These are phyloP conservation scores for Parapristionchus giblindavisi DNA, from an alignment of 2,888 invertebrate genomes.

Conservation along the genomic window DNA sequence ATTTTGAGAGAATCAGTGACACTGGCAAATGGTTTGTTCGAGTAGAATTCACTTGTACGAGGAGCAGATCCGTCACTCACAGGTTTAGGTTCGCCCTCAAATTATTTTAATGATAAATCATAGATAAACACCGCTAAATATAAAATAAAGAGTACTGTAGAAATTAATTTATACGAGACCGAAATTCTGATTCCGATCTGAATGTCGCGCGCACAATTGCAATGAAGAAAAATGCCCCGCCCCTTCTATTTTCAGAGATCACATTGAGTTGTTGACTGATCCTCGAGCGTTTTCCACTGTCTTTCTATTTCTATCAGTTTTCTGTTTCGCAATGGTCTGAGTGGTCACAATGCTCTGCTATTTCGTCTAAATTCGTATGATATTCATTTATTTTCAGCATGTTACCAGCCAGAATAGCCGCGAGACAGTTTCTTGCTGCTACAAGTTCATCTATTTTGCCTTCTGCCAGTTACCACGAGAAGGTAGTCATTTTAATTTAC, in stretches of 20 bases:
- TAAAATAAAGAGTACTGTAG: not conserved
- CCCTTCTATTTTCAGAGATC: constrained; percentile 7
- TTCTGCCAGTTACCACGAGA: constrained; percentile 62
- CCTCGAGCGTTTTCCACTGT: not conserved
- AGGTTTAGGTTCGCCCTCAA: constrained; percentile 12
- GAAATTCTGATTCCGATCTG: not conserved
- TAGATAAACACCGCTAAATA: not conserved
- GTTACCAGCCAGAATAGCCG: constrained; percentile 20
- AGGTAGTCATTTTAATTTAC: constrained; percentile 46
- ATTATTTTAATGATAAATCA: not conserved
- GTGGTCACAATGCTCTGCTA: not conserved
- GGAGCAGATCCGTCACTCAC: constrained; percentile 4
- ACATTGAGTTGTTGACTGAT: not conserved
- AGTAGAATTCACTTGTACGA: constrained; percentile 71
- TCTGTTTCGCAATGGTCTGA: not conserved
- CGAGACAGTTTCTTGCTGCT: constrained; percentile 14
- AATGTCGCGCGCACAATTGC: not conserved
- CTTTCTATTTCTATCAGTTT: not conserved
- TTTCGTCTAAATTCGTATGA: not conserved
- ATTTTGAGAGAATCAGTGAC: constrained; percentile 72
- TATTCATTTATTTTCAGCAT: constrained; percentile 16
- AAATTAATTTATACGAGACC: constrained; percentile 2
- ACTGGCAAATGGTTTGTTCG: constrained; percentile 70
- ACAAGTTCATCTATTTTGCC: constrained; percentile 2
- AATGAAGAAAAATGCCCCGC: not conserved